Conservation (phyloP, 2,797 vertebrate genomes). For the Echeneis naucrates region DNA sequence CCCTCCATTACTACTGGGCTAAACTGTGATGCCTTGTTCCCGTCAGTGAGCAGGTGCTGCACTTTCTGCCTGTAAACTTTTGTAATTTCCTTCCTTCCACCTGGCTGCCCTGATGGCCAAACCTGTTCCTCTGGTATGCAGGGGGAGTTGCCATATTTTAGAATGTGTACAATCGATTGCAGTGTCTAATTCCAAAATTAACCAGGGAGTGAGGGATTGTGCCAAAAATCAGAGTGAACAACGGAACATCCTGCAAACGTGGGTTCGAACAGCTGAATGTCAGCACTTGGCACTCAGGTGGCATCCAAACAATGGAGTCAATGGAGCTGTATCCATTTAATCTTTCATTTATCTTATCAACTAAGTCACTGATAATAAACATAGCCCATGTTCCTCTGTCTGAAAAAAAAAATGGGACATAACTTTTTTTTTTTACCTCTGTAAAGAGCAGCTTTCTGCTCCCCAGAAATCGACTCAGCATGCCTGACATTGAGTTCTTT, state of each 20-base stretch:
- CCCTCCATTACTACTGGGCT: not conserved
- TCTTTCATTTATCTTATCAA: slow-evolving; percentile 2
- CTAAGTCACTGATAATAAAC: not conserved
- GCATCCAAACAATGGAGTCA: not conserved
- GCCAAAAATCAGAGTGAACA: slow-evolving; percentile 34
- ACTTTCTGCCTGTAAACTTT: slow-evolving; percentile 23
- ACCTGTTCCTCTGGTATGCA: slow-evolving; percentile 57
- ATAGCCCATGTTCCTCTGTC: not conserved
- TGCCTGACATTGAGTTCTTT: not conserved
- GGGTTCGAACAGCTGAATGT: not conserved
- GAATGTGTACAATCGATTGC: not conserved
- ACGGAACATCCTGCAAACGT: too few relatives aligned
- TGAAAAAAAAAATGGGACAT: not conserved
- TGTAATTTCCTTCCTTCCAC: slow-evolving; percentile 27
- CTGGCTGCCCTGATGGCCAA: slow-evolving; percentile 44
- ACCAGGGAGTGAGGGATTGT: slow-evolving; percentile 13
- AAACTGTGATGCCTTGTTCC: slow-evolving; percentile 12
- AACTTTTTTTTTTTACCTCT: too few relatives aligned
- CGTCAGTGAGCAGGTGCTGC: slow-evolving; percentile 34
- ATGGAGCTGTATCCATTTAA: not conserved
- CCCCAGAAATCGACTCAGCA: not conserved
- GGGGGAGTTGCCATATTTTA: slow-evolving; percentile 29
- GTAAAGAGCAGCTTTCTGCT: not conserved
- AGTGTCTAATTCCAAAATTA: slow-evolving; percentile 50
- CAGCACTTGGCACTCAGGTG: not conserved